Evolutionary conservation across 2,888 invertebrate species (phyloP).

Genomic region (Chorisops tibialis): DNA sequence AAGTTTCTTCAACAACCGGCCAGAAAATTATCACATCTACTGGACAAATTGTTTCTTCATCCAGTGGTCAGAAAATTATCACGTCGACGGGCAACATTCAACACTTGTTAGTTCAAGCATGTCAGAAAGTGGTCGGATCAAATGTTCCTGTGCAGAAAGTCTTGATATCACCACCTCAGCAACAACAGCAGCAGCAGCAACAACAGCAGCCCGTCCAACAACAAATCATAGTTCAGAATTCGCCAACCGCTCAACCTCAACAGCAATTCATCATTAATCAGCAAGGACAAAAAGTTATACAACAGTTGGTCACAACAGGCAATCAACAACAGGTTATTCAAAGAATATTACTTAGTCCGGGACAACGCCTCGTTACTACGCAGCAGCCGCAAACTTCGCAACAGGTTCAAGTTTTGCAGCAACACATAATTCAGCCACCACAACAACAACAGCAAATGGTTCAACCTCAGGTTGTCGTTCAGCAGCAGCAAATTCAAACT

Average conservation of each 20-base stretch:
- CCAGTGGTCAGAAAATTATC: conserved; percentile 34
- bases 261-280: conserved; percentile 41
- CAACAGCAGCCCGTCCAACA: conserved; percentile 33
- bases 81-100: conserved; percentile 42
- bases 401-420: conserved; percentile 43
- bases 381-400: conserved; percentile 42
- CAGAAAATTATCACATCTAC: conserved; percentile 33
- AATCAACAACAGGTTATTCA: conserved; percentile 52
- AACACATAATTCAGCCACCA: conserved; percentile 40
- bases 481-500: conserved; percentile 24
- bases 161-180: conserved; percentile 44
- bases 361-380: conserved; percentile 50
- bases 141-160: conserved; percentile 51
- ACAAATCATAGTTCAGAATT: conserved; percentile 27
- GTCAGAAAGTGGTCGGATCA: conserved; percentile 48
- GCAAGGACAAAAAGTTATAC: conserved; percentile 48
- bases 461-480: conserved; percentile 26
- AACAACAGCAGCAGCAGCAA: conserved; percentile 31
- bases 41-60: conserved; percentile 32
- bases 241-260: conserved; percentile 34
- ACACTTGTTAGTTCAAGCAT: conserved; percentile 47
- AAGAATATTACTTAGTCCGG: conserved; percentile 49
- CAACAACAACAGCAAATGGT: conserved; percentile 36
- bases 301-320: conserved; percentile 51
- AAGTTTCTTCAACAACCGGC: conserved; percentile 6